Conservation (phyloP, 2,888 invertebrate genomes). For the Eudasyphora cyanicolor region DNA sequence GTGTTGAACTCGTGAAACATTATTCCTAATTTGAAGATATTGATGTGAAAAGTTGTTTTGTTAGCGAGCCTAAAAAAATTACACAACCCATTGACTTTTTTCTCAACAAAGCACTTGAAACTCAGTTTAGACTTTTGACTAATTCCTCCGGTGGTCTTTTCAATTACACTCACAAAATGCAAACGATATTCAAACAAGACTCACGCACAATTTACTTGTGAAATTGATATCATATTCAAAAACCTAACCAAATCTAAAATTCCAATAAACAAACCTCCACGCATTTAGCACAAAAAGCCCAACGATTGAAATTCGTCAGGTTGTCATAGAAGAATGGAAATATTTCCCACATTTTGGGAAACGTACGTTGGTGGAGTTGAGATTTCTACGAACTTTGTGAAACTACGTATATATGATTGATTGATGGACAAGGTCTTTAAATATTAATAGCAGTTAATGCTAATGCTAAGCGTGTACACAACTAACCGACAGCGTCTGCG, state of each 20-base stretch:
- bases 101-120: neutral
- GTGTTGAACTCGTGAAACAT: no score
- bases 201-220: conserved; percentile 13
- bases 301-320: neutral
- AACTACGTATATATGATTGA: neutral
- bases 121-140: neutral
- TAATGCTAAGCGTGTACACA: neutral
- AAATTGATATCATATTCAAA: conserved; percentile 37
- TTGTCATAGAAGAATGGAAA: neutral
- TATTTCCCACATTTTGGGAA: conserved; percentile 3
- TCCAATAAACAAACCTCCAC: neutral
- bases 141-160: neutral
- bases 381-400: neutral
- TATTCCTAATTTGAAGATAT: no score
- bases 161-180: neutral
- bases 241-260: neutral
- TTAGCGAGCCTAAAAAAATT: neutral
- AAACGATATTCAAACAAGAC: conserved; percentile 1
- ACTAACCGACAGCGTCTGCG: neutral
- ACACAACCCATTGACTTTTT: neutral
- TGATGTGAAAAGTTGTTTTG: no score
- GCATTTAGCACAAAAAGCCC: neutral
- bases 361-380: neutral
- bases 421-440: conserved; percentile 22
- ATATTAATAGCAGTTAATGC: conserved; percentile 2